Percentiles rank a stretch among this genome's conserved stretches.
Evolutionary conservation across 2,113 vertebrate species (phyloP).

Genomic region (Cavia aperea): DNA sequence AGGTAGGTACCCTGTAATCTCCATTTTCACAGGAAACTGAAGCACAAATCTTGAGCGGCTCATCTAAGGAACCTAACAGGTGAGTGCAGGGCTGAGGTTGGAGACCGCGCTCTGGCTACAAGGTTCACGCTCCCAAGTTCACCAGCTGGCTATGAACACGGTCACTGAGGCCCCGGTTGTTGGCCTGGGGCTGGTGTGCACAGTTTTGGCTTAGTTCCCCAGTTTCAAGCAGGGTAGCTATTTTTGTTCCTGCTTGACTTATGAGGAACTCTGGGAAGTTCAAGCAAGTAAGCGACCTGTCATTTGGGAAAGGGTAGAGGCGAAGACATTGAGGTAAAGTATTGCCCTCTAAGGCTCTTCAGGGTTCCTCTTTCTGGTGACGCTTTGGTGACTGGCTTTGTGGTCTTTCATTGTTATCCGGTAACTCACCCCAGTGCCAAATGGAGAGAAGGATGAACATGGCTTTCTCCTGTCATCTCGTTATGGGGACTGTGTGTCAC

Average conservation of each 20-base stretch:
- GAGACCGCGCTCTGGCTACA: rapidly evolving
- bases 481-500: neutral
- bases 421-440: neutral
- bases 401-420: neutral
- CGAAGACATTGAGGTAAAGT: neutral
- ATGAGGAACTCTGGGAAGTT: neutral
- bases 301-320: neutral
- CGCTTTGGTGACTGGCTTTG: neutral
- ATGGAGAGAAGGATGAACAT: neutral
- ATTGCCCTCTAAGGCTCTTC: neutral
- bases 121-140: rapidly evolving
- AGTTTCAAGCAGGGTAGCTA: neutral
- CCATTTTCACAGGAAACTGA: neutral
- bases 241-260: neutral
- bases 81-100: neutral
- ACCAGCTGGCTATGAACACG: neutral
- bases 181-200: neutral
- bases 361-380: neutral
- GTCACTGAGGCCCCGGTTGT: neutral
- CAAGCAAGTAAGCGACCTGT: neutral
- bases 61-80: neutral
- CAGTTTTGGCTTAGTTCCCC: neutral
- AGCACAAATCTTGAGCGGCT: neutral
- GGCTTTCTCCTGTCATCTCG: neutral
- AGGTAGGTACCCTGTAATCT: neutral